Conservation (phyloP, 2,113 vertebrate species). For the Hippopotamus amphibius region DNA sequence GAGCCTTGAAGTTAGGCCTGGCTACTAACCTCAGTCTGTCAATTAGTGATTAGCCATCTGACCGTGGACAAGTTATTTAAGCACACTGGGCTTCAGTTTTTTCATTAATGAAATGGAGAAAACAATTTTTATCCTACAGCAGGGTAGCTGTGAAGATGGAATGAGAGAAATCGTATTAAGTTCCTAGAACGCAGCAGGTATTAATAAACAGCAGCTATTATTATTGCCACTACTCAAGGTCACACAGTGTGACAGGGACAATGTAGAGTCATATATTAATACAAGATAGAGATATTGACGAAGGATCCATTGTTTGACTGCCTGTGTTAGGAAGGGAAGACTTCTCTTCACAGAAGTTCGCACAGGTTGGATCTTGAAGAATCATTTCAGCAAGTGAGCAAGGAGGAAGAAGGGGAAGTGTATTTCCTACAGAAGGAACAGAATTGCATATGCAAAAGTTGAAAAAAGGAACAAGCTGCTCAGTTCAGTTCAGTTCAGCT, state of each 20-base stretch:
- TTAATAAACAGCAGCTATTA: not conserved
- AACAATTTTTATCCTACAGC: not conserved
- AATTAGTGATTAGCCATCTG: not conserved
- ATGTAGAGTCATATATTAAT: not conserved
- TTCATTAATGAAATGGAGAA: not conserved
- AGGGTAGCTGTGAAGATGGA: not conserved
- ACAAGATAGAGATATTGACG: not conserved
- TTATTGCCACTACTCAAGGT: not conserved
- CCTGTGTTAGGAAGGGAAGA: not conserved
- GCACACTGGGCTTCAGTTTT: not conserved
- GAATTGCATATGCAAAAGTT: not conserved
- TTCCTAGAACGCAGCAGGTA: not conserved
- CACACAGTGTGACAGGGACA: not conserved
- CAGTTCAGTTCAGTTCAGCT: not conserved
- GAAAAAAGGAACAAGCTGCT: not conserved
- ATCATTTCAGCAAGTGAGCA: not conserved
- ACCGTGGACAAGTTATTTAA: not conserved
- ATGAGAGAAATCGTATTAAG: not conserved
- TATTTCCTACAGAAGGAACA: not conserved
- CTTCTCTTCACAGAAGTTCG: not conserved
- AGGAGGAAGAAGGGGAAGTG: not conserved
- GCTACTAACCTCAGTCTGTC: not conserved
- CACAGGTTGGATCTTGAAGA: not conserved
- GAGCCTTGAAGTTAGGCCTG: constrained; percentile 2
- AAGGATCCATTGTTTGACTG: not conserved